These are phyloP conservation scores for Pycnonotus jocosus DNA, from an alignment of 2,113 vertebrate genomes.

Conservation along the genomic window DNA sequence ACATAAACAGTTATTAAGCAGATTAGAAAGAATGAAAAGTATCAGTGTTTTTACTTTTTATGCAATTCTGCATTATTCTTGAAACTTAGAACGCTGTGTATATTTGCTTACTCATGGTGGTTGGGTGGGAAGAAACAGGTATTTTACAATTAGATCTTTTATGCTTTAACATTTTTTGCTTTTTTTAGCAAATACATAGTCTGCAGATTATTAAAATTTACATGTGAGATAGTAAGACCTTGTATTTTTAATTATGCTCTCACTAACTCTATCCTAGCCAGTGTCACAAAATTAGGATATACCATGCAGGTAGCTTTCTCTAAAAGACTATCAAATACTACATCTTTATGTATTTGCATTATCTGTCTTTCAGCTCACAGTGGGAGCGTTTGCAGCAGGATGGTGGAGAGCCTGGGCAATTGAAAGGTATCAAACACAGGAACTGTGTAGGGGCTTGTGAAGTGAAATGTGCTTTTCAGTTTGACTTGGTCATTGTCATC, in stretches of 20 bases:
- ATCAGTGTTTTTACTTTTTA: not conserved
- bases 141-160: not conserved
- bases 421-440: constrained; percentile 80
- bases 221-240: not conserved
- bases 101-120: not conserved
- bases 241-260: not conserved
- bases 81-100: not conserved
- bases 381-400: constrained; percentile 87
- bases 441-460: not conserved
- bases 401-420: constrained; percentile 76
- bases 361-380: constrained; percentile 77
- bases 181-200: not conserved
- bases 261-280: not conserved
- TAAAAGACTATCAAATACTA: not conserved
- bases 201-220: not conserved
- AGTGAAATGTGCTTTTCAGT: not conserved
- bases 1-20: not conserved
- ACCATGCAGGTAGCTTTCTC: not conserved
- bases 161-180: not conserved
- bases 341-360: not conserved
- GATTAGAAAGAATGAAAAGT: not conserved
- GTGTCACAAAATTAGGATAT: not conserved
- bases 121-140: not conserved
- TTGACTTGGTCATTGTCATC: not conserved
- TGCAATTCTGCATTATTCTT: not conserved